Conservation (phyloP, 2,797 vertebrate genomes). For the Lophius americanus region DNA sequence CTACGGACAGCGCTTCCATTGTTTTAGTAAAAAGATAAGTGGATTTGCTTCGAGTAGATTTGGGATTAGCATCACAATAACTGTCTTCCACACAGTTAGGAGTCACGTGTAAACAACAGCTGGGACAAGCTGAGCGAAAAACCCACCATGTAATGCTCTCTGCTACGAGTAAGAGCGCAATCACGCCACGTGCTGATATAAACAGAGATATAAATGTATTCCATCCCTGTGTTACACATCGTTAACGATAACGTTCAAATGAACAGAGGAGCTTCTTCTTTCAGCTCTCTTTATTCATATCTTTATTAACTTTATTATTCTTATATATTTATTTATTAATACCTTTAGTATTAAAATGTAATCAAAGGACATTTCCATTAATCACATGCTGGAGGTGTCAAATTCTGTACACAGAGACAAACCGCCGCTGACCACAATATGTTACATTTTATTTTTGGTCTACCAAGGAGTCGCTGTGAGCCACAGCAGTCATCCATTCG, state of each 20-base stretch:
- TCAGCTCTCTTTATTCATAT: conserved; percentile 7
- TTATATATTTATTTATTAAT: conserved; percentile 9
- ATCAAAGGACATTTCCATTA: background rate
- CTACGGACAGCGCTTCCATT: conserved; percentile 10
- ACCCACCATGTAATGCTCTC: background rate
- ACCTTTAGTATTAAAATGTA: background rate
- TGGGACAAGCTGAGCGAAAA: conserved; percentile 21
- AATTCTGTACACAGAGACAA: conserved; percentile 18
- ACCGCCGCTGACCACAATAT: conserved; percentile 27
- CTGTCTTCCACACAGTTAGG: conserved; percentile 32
- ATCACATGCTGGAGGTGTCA: conserved; percentile 10
- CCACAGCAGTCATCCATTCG: conserved; percentile 1
- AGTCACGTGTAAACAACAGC: conserved; percentile 44
- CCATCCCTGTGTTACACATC: background rate
- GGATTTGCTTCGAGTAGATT: conserved; percentile 22
- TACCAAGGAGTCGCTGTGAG: conserved; percentile 25
- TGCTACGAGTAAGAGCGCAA: background rate
- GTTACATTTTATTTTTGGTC: conserved; percentile 57
- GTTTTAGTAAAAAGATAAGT: conserved; percentile 15
- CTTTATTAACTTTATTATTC: background rate
- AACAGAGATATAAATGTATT: conserved; percentile 13
- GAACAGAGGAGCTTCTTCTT: conserved; percentile 10
- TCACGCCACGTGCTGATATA: conserved; percentile 5
- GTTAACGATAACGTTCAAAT: conserved; percentile 7
- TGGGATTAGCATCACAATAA: conserved; percentile 30